A percentile compares a stretch with the other conserved stretches of the same genome.
phyloP scores from a whole-genome alignment of 2,113 vertebrate genomes.

The Crotalus viridis region DNA sequence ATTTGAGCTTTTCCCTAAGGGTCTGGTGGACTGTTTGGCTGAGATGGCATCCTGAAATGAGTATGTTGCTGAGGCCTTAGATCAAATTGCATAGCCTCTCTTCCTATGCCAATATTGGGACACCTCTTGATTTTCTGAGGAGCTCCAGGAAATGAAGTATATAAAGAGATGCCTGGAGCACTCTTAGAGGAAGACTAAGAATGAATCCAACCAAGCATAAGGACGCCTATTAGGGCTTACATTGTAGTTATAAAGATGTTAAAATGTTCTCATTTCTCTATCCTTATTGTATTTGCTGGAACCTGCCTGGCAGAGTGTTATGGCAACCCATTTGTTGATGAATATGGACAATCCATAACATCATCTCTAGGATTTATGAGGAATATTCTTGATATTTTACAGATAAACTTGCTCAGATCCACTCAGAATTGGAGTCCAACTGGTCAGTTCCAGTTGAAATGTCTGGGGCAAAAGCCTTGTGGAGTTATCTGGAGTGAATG shows the following conservation, averaged over 20 bases:
- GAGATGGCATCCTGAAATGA: neutral
- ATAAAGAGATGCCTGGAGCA: neutral
- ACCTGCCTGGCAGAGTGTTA: neutral
- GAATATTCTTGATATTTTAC: neutral
- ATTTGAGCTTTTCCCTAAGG: neutral
- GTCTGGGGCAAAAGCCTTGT: neutral
- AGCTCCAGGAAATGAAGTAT: neutral
- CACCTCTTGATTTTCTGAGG: neutral
- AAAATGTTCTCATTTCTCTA: neutral
- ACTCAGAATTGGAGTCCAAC: neutral
- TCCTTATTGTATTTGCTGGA: neutral
- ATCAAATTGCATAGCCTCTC: neutral
- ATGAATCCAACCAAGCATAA: neutral
- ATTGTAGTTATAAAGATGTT: neutral
- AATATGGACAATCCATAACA: neutral
- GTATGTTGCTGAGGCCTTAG: neutral
- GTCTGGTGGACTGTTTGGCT: neutral
- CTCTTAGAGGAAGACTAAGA: neutral
- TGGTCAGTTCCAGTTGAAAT: neutral
- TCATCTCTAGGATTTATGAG: neutral
- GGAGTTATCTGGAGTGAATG: neutral
- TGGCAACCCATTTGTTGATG: neutral
- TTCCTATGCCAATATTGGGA: neutral
- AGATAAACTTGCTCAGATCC: neutral
- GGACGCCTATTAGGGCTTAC: neutral